Evolutionary conservation across 2,888 invertebrate genomes (phyloP), one percentile per base, ranked within the genome.

Genomic region (Melanchra persicariae): DNA sequence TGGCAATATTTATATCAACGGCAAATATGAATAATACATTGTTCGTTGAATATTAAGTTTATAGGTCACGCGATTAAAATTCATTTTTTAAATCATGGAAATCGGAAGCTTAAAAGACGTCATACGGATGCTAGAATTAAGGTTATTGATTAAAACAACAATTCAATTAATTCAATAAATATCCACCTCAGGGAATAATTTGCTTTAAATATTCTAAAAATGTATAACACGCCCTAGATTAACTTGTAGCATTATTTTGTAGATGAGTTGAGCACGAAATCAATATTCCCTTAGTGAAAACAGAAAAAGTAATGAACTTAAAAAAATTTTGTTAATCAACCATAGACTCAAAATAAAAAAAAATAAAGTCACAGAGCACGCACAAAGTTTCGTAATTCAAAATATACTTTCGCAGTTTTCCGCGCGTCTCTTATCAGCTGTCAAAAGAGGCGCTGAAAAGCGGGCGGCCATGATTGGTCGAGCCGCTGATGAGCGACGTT

Each of bases 381-480:
- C 24, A 49, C 75, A 57, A 74, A 70, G 26, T 60, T 78, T 75
- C 22, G 0, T 62, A 68, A 74, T 73, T 68, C 26, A 63, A 79
- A 83, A 71, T 68, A 64, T 19, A 37, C 71, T 70, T 67, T 70
- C 52, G 17, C 24, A 62, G 61, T 72, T 81, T 87, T 87, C 80
- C 84, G 74, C 83, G 82, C 70, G 86, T 93, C 93, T 90, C 95
- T 95, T 89, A 95, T 95, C 93, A 95, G 95, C 92, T 94, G 94
- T 93, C 88, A 91, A 91, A 90, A 79, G 64, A 86, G 89, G 91
- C 92, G 91, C 95, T 95, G 85, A 91, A 92, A 85, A 95, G 95
- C 92, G 93, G 91, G 81, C 89, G 87, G 78, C 74, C 80, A 84
- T 87, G 82, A 93, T 93, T 93, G 93, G 93, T 82, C 80, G 88